A percentile compares a stretch with the other conserved stretches of the same genome.
phyloP scores from a whole-genome alignment of 2,888 invertebrate species.

The Watsonalla binaria region DNA sequence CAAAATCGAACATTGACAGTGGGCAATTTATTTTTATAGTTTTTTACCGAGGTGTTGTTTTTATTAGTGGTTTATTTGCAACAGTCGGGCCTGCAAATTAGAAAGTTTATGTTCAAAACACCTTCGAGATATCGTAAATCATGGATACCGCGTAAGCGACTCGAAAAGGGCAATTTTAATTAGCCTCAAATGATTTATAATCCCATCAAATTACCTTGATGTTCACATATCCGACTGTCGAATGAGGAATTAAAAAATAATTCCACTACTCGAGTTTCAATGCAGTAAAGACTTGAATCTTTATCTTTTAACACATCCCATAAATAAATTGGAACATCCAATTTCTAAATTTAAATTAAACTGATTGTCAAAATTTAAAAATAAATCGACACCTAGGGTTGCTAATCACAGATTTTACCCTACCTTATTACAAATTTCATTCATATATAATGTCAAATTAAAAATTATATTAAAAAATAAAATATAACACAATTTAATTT shows the following conservation, averaged over 20 bases:
- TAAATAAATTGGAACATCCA: too few relatives aligned
- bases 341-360: too few relatives aligned
- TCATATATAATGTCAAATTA: too few relatives aligned
- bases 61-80: constrained; percentile 65
- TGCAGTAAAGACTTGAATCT: neutral
- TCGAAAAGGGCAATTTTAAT: constrained; percentile 66
- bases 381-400: too few relatives aligned
- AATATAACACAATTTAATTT: too few relatives aligned
- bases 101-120: constrained; percentile 70
- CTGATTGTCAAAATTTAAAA: neutral
- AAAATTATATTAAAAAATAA: too few relatives aligned
- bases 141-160: constrained; percentile 58
- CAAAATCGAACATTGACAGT: constrained; percentile 61
- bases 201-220: constrained; percentile 51
- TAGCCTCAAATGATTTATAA: constrained; percentile 67
- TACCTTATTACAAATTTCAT: too few relatives aligned
- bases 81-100: constrained; percentile 65
- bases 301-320: too few relatives aligned
- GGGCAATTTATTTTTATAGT: constrained; percentile 69
- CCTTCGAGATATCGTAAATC: constrained; percentile 68
- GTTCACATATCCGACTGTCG: constrained; percentile 10
- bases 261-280: neutral
- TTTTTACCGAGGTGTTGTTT: constrained; percentile 61
- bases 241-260: constrained; percentile 16
- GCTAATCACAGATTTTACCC: too few relatives aligned